Evolutionary conservation across 2,797 vertebrate genomes (phyloP).

Genomic region (Notoglanidium macrostoma): DNA sequence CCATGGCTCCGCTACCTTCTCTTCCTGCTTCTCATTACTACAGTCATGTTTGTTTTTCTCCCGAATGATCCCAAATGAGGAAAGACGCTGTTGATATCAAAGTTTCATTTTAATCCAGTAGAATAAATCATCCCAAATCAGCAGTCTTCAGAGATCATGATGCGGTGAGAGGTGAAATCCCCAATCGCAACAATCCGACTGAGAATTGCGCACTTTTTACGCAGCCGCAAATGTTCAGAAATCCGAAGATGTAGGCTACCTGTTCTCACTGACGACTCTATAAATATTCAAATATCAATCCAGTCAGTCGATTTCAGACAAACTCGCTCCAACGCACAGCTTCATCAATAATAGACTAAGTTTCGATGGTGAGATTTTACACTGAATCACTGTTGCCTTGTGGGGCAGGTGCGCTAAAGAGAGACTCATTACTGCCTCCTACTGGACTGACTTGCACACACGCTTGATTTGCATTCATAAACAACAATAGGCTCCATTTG

Average conservation of each 20-base stretch:
- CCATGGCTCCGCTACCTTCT: slow-evolving; percentile 29
- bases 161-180: neutral
- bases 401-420: neutral
- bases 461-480: neutral
- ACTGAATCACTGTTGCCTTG: neutral
- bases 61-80: neutral
- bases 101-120: neutral
- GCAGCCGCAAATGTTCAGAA: neutral
- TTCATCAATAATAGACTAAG: neutral
- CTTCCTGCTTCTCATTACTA: slow-evolving; percentile 10
- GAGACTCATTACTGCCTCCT: slow-evolving; percentile 38
- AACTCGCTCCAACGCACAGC: neutral
- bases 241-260: neutral
- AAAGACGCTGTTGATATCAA: neutral
- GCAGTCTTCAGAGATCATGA: neutral
- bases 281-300: neutral
- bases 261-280: neutral
- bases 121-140: neutral
- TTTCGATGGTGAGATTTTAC: neutral
- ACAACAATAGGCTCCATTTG: neutral
- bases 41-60: neutral
- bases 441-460: neutral
- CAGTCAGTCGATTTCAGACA: neutral
- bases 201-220: slow-evolving; percentile 24
- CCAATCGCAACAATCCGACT: slow-evolving; percentile 17